Evolutionary conservation across 23 tunicate genomes (phyloP), one percentile per base, ranked within the genome.

Genomic region (Phallusia fumigata): DNA sequence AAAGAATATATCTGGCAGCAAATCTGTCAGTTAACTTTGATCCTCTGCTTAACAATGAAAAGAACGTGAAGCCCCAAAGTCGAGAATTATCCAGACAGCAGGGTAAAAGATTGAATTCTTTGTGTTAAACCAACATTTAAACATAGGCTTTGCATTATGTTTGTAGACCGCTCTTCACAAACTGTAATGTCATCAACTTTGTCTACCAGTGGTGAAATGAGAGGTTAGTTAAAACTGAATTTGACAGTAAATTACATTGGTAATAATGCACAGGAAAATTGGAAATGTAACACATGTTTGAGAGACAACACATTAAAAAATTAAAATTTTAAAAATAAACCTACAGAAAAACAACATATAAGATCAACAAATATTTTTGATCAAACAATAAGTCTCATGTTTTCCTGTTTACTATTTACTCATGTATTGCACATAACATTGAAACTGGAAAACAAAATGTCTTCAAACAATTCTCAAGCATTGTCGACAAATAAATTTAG

Each of bases 1-100:
- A 84, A 13, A 93, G 84, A 75, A 87, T 93, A 13, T 84, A 80
- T 64, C 51, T 22, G 21, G 97, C 97, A 15, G 89, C 97, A 12
- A 87, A 92, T 22, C 69, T 87, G 28, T 92, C 97, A 31, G 85
- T 85, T 32, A 82, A 80, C 35, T 53, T 91, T 72, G 83, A 81
- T 24, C 69, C 69, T 1, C 3, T 24, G 28, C 15, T 58, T 21
- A 58, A 11, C 69, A 58, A 2, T 6, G 69, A 58, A 1, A 58
- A 58, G 13, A 24, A 2, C 16, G 69, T 58, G 30, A 33, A 34
- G 32, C 24, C 81, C 22, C n/a, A 47, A 16, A 78, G 52, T 31
- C 81, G 52, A 5, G 50, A 78, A 8, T 18, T 36, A 47, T 33
- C 53, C n/a, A 78, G 52, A 26, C 53, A 78, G 65, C 50, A 78